Evolutionary conservation across 30 jellyfish, hydroid and myxozoan species (phyloP), one percentile per base, ranked within the genome.

Genomic region (Sanderia malayensis): DNA sequence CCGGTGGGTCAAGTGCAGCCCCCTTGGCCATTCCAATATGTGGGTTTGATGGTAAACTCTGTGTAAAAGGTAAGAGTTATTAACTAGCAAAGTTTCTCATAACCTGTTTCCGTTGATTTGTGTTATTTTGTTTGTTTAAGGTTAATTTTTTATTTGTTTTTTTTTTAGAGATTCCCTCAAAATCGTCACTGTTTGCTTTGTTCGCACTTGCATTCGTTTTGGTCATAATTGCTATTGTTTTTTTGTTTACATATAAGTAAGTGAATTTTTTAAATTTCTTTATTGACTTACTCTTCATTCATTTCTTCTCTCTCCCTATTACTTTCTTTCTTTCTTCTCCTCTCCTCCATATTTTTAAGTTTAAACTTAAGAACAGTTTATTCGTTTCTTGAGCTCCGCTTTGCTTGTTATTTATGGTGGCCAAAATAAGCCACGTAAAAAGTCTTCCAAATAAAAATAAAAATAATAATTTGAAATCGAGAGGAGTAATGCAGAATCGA

Each of bases 21-120:
- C 98, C 98, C 17, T 58, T 53, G 13, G 98, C 83, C 46, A 62
- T 61, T 13, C 98, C 98, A 29, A 71, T 23, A 24, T 91, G 98
- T 73, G 98, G 98, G 22, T 91, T 91, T 59, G 53, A 79, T 44
- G 81, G 81, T 21, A 79, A 78, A n/a, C 58, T 52, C 0, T 91
- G 98, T 69, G 33, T 47, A 15, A 32, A 17, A 46, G 78, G 93
- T 76, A 72, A 32, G 74, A 6, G 15, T n/a, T n/a, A n/a, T n/a
- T n/a, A 41, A 41, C 55, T 41, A 41, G 15, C 15, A 41, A 6
- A 41, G 8, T 41, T 41, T 26, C 25, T 70, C 17, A 11, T n/a
- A 41, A 41, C 8, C 55, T 41, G 55, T 41, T 41, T 41, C 15
- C 15, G 55, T 6, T 41, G 8, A 6, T 41, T 6, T 41, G 8